phyloP scores from a whole-genome alignment of 2,888 invertebrate species.

The Papilio demoleus region DNA sequence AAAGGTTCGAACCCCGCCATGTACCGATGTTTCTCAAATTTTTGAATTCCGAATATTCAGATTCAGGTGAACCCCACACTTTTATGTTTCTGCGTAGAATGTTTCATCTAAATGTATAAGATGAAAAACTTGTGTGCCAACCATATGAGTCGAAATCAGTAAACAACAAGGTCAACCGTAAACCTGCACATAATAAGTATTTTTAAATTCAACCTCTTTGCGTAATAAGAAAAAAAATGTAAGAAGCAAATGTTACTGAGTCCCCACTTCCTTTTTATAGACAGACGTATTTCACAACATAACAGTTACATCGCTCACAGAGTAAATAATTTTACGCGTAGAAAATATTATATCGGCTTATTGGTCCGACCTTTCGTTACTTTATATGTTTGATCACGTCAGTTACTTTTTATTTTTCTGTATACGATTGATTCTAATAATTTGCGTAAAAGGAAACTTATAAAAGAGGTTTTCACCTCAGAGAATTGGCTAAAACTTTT shows the following conservation, averaged over 20 bases:
- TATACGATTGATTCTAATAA: background rate
- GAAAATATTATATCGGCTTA: conserved; percentile 36
- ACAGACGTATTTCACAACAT: conserved; percentile 39
- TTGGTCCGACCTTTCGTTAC: conserved; percentile 19
- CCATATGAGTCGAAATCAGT: background rate
- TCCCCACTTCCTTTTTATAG: conserved; percentile 29
- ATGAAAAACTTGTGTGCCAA: too few species aligned
- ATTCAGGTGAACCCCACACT: too few species aligned
- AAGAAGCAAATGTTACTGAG: conserved; percentile 31
- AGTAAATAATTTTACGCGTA: conserved; percentile 36
- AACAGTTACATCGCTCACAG: conserved; percentile 38
- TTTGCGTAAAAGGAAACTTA: background rate
- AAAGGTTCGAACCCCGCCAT: too few species aligned
- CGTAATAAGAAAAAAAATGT: conserved; percentile 28
- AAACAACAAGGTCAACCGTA: conserved; percentile 1
- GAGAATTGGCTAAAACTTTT: too few species aligned
- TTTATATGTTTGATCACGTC: conserved; percentile 32
- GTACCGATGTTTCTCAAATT: too few species aligned
- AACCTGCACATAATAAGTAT: conserved; percentile 30
- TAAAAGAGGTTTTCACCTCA: too few species aligned
- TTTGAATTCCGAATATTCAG: too few species aligned
- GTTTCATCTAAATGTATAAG: too few species aligned
- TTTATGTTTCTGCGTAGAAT: too few species aligned
- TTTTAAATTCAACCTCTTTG: conserved; percentile 26
- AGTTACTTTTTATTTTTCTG: conserved; percentile 2